These are phyloP conservation scores for Lobophora halterata DNA, from an alignment of 2,888 invertebrate species.

Conservation along the genomic window DNA sequence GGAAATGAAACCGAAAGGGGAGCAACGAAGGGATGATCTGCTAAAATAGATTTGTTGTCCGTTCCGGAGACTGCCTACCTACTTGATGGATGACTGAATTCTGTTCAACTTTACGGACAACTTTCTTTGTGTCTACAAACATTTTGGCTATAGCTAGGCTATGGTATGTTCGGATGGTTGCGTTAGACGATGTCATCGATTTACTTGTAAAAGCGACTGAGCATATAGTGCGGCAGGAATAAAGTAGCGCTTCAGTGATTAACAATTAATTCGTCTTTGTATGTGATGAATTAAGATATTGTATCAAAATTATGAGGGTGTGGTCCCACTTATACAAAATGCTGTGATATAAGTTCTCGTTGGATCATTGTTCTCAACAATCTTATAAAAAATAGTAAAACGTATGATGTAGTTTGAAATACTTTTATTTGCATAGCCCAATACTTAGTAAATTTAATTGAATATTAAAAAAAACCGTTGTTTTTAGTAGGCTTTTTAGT, in stretches of 20 bases:
- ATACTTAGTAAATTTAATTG: no score
- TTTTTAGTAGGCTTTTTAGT: no score
- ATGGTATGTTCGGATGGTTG: constrained; percentile 53
- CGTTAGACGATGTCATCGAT: constrained; percentile 46
- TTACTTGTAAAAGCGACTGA: constrained; percentile 62
- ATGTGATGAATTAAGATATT: constrained; percentile 39
- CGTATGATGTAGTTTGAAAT: no score
- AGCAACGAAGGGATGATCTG: constrained; percentile 72
- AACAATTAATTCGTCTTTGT: constrained; percentile 41
- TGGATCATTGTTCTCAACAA: constrained; percentile 42
- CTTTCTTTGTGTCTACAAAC: constrained; percentile 36
- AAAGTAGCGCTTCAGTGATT: constrained; percentile 37
- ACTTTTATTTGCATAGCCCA: no score
- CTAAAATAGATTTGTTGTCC: constrained; percentile 72
- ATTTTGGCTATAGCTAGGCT: constrained; percentile 30
- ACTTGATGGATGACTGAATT: constrained; percentile 71
- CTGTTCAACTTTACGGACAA: constrained; percentile 54
- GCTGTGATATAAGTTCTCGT: constrained; percentile 78
- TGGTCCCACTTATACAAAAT: constrained; percentile 64
- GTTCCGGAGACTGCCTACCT: constrained; percentile 65
- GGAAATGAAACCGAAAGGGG: constrained; percentile 53
- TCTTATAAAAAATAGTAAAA: constrained; percentile 6
- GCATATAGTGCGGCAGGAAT: constrained; percentile 44
- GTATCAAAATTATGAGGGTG: constrained; percentile 54
- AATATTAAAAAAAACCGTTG: no score